These are phyloP conservation scores for Rhipidura dahli DNA, from an alignment of 2,113 vertebrate species.

Conservation along the genomic window DNA sequence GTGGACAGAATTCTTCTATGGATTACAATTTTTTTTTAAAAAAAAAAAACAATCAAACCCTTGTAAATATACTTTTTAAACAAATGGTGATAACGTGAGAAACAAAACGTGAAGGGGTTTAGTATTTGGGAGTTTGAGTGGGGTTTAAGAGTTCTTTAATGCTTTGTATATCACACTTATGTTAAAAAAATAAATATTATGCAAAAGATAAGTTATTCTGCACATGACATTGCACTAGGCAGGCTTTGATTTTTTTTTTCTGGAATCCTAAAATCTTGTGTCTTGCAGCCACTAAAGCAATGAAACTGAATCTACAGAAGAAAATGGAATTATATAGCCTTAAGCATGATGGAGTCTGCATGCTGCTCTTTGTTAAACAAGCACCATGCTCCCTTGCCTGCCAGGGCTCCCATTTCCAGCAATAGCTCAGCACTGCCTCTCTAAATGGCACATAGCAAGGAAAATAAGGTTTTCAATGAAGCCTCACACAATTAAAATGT, in stretches of 20 bases:
- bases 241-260: constrained; percentile 1
- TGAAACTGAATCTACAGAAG: constrained; percentile 13
- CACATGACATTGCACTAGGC: neutral
- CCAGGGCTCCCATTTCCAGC: constrained; percentile 12
- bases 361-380: constrained; percentile 64
- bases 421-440: neutral
- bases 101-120: neutral
- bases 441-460: constrained; percentile 14
- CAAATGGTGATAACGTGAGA: neutral
- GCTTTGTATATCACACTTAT: neutral
- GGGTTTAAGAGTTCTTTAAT: neutral
- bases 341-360: constrained; percentile 32
- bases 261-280: neutral
- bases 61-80: neutral
- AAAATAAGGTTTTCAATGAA: constrained; percentile 57
- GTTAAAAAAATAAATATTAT: neutral
- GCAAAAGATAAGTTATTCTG: neutral
- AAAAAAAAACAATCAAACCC: neutral
- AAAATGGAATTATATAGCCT: constrained; percentile 45
- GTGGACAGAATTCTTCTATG: neutral
- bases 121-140: neutral
- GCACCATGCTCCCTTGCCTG: constrained; percentile 29
- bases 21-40: neutral
- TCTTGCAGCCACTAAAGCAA: neutral
- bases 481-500: constrained; percentile 52